These are phyloP conservation scores for Gymnogyps californianus DNA, from an alignment of 2,113 vertebrate genomes.

Conservation along the genomic window DNA sequence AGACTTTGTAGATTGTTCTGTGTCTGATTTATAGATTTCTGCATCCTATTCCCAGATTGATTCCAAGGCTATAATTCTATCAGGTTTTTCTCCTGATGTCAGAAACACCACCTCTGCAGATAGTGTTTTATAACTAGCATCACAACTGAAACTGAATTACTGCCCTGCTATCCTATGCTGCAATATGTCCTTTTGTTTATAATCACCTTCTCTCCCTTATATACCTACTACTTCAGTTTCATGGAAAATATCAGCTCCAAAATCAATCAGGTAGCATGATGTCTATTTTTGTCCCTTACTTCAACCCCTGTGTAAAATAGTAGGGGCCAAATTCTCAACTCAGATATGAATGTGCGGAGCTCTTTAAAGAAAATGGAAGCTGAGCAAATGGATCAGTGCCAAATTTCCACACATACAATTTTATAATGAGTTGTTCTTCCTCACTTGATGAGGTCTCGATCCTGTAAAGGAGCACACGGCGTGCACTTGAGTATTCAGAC, in stretches of 20 bases:
- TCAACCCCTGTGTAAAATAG: background rate
- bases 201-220: constrained; percentile 6
- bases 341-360: background rate
- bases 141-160: constrained; percentile 50
- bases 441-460: background rate
- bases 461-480: background rate
- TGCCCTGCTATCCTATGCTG: constrained; percentile 28
- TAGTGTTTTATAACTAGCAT: constrained; percentile 61
- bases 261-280: constrained; percentile 35
- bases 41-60: constrained; percentile 68
- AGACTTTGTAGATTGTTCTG: constrained; percentile 64
- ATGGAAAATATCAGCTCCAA: constrained; percentile 6
- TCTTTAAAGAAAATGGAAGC: background rate
- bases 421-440: background rate
- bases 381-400: background rate
- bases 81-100: constrained; percentile 63
- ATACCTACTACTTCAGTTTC: background rate
- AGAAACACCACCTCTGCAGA: constrained; percentile 53
- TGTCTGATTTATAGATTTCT: constrained; percentile 73
- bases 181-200: constrained; percentile 29
- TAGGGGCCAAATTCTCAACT: background rate
- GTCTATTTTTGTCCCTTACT: constrained; percentile 18
- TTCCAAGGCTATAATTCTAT: constrained; percentile 72
- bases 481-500: background rate
- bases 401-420: background rate